These are phyloP conservation scores for Aphis gossypii DNA, from an alignment of 1,140 invertebrate species.

Conservation along the genomic window DNA sequence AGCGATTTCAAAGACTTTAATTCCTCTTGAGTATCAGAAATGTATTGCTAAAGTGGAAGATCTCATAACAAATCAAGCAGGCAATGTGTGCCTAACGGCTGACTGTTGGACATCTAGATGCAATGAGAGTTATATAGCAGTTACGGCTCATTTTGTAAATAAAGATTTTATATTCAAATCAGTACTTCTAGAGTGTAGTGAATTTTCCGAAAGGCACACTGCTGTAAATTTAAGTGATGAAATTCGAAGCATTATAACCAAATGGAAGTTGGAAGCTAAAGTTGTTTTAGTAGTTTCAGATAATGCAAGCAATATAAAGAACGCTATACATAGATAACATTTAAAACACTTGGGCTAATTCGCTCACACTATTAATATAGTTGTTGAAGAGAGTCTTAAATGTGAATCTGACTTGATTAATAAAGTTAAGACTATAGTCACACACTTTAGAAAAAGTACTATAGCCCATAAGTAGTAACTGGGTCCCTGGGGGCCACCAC, in stretches of 20 bases:
- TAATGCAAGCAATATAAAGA: slow-evolving; percentile 27
- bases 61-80: slow-evolving; percentile 43
- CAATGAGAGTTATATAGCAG: neutral
- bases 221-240: neutral
- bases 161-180: neutral
- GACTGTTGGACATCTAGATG: neutral
- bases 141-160: neutral
- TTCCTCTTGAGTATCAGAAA: neutral
- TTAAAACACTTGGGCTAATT: neutral
- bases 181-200: neutral
- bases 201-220: neutral
- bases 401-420: neutral
- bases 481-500: no score
- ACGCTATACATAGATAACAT: neutral
- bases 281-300: neutral
- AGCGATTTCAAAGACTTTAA: neutral
- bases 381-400: neutral
- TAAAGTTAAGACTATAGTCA: neutral
- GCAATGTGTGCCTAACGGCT: slow-evolving; percentile 36
- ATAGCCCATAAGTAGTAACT: neutral
- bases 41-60: neutral
- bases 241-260: neutral
- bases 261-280: neutral
- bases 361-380: neutral
- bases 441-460: neutral